phyloP scores from a whole-genome alignment of 1,140 invertebrate genomes.

The Drosophila ironensis region DNA sequence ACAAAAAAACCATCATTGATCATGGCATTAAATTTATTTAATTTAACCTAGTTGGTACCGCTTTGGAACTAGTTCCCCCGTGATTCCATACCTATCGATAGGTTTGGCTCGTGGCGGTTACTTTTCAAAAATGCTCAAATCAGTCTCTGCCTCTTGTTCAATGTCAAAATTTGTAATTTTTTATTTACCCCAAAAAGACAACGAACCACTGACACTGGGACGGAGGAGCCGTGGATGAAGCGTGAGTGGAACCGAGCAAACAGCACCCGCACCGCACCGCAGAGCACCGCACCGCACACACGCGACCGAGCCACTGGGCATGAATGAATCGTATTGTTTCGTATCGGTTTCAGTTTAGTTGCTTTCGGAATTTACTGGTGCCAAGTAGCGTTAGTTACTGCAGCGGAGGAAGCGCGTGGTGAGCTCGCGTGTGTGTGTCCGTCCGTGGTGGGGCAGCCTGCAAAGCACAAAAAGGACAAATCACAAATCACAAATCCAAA shows the following conservation, averaged over 20 bases:
- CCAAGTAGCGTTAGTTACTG: conserved; percentile 54
- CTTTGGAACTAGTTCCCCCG: neutral
- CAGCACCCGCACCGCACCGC: conserved; percentile 11
- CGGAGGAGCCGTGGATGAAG: neutral
- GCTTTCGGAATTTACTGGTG: conserved; percentile 66
- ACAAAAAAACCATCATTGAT: too few relatives aligned
- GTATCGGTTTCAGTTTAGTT: conserved; percentile 53
- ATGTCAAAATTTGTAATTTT: conserved; percentile 18
- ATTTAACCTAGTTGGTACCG: too few relatives aligned
- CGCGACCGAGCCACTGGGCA: conserved; percentile 11
- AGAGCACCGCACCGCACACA: conserved; percentile 20
- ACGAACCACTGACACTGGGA: neutral
- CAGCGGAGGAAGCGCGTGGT: conserved; percentile 7
- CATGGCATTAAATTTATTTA: too few relatives aligned
- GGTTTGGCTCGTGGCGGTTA: neutral
- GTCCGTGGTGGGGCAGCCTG: conserved; percentile 35
- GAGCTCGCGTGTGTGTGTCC: conserved; percentile 22
- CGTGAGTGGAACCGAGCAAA: conserved; percentile 17
- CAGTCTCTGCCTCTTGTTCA: conserved; percentile 7
- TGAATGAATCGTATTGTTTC: conserved; percentile 52
- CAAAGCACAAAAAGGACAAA: too few relatives aligned
- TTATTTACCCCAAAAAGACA: neutral
- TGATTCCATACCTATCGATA: conserved; percentile 1
- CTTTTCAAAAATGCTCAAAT: conserved; percentile 12
- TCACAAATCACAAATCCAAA: too few relatives aligned